Percentiles rank a stretch among this genome's conserved stretches.
phyloP scores from a whole-genome alignment of 2,797 vertebrate genomes.

The Eupleurogrammus muticus region DNA sequence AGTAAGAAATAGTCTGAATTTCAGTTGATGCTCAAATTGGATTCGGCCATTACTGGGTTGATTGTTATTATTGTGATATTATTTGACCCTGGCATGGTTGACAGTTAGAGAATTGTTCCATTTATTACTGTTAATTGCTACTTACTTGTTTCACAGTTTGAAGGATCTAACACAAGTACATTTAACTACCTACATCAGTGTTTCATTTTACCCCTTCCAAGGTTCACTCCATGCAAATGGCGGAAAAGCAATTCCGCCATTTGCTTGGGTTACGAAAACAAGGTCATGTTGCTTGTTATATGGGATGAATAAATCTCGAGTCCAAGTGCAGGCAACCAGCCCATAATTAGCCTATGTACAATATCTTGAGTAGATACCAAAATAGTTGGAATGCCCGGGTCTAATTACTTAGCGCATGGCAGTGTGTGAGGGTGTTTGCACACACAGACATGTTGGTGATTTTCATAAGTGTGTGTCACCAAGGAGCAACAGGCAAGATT shows the following conservation, averaged over 20 bases:
- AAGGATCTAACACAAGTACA: no score
- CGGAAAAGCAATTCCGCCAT: slow-evolving; percentile 31
- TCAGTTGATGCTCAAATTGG: no score
- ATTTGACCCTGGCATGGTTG: neutral
- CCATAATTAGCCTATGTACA: slow-evolving; percentile 18
- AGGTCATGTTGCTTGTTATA: slow-evolving; percentile 55
- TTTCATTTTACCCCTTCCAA: slow-evolving; percentile 35
- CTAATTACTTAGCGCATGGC: slow-evolving; percentile 31
- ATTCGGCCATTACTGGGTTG: neutral
- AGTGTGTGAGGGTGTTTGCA: slow-evolving; percentile 9
- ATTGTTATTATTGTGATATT: no score
- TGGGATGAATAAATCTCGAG: slow-evolving; percentile 47
- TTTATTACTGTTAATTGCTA: no score
- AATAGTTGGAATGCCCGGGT: slow-evolving; percentile 37
- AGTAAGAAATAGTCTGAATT: no score
- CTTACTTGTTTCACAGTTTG: no score
- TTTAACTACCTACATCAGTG: slow-evolving; percentile 11
- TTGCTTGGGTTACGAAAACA: slow-evolving; percentile 44
- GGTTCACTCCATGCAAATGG: slow-evolving; percentile 24
- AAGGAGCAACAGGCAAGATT: neutral
- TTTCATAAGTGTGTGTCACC: slow-evolving; percentile 11
- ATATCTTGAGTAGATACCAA: slow-evolving; percentile 31
- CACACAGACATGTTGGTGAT: slow-evolving; percentile 9
- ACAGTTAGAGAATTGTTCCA: neutral
- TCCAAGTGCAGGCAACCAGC: slow-evolving; percentile 35